Percentiles rank a stretch among this genome's conserved stretches.
These are phyloP conservation scores for Dendrocopos noguchii DNA, from an alignment of 2,113 vertebrate species.

Conservation along the genomic window DNA sequence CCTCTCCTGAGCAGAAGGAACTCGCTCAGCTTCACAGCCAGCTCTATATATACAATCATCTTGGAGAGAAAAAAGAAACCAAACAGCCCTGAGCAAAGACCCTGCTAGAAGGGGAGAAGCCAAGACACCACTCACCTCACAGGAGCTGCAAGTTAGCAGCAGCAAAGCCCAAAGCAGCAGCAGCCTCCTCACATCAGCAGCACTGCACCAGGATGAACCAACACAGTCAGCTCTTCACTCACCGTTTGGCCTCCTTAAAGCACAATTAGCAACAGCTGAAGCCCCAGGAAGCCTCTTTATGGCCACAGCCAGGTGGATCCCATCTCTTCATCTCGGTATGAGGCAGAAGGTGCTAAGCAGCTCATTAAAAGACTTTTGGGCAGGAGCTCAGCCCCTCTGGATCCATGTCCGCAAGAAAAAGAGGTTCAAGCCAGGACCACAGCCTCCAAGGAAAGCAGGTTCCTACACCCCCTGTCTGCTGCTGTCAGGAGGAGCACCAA, in stretches of 20 bases:
- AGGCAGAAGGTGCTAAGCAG: not conserved
- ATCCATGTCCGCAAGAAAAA: not conserved
- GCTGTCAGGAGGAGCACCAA: not conserved
- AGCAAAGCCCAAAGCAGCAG: not conserved
- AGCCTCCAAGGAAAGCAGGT: not conserved
- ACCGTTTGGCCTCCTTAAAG: accelerated
- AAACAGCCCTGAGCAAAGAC: not conserved
- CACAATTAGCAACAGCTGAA: not conserved
- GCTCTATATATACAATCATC: accelerated
- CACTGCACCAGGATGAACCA: accelerated
- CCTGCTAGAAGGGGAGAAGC: accelerated
- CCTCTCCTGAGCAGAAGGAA: constrained; percentile 43
- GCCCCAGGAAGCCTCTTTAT: not conserved
- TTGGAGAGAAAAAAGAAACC: not conserved
- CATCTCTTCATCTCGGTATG: not conserved
- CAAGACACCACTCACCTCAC: not conserved
- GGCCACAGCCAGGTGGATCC: not conserved
- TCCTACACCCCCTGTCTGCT: accelerated
- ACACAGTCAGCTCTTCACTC: not conserved
- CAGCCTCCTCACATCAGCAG: not conserved
- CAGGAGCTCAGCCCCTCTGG: accelerated
- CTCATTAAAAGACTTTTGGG: not conserved
- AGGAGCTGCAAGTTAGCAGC: accelerated
- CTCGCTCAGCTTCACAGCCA: not conserved
- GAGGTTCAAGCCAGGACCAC: accelerated